Percentiles rank a stretch among this genome's conserved stretches.
Evolutionary conservation across 2,888 invertebrate species (phyloP).

Genomic region (Agrilus mali): DNA sequence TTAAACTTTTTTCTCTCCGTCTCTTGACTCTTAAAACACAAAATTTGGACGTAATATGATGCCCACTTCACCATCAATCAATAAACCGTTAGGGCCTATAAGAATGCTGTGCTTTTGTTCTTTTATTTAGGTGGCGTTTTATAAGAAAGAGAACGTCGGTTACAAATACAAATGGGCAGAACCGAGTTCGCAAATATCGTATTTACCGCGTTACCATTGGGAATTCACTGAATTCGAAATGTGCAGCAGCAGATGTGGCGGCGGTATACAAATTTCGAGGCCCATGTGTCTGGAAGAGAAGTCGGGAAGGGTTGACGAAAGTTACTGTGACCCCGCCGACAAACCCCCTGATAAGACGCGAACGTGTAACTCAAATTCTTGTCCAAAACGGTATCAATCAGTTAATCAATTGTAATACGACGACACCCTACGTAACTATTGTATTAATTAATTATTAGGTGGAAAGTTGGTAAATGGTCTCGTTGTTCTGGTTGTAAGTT

Average conservation of each 20-base stretch:
- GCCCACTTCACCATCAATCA: not conserved
- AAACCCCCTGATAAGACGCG: conserved; percentile 33
- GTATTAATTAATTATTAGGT: conserved; percentile 29
- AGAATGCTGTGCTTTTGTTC: no score
- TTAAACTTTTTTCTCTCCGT: not conserved
- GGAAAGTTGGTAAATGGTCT: conserved; percentile 53
- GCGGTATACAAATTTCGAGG: conserved; percentile 40
- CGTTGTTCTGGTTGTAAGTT: conserved; percentile 43
- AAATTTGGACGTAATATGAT: not conserved
- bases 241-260: conserved; percentile 50
- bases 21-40: not conserved
- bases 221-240: conserved; percentile 47
- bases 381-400: conserved; percentile 34
- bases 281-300: conserved; percentile 47
- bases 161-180: conserved; percentile 47
- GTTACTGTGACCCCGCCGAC: conserved; percentile 34
- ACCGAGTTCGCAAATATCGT: conserved; percentile 39
- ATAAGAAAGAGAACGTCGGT: conserved; percentile 41
- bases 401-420: no score
- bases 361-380: conserved; percentile 37
- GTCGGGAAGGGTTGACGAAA: conserved; percentile 46
- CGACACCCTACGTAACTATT: no score
- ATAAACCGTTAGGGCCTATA: no score
- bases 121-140: conserved; percentile 31
- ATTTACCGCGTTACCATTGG: conserved; percentile 48